Base-by-base conservation (phyloP, 2,888 invertebrate genomes). In the Aleiodes leptofemur region DNA sequence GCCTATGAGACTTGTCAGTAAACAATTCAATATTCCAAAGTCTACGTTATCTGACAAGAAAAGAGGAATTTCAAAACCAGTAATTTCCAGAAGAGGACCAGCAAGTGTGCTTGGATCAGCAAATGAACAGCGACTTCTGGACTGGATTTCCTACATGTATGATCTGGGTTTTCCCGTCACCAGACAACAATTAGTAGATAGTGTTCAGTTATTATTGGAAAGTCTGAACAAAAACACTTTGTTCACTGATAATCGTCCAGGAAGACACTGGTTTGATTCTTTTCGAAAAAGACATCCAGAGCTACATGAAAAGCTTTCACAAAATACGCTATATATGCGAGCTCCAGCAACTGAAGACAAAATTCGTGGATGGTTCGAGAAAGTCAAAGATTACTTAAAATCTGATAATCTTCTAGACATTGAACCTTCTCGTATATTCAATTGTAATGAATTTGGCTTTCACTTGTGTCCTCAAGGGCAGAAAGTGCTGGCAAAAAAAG, bases 371-470 rank as follows among this genome's bases (percentile, higher is more conserved):
- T 86, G 85, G 83, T 86, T 84, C 76, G 56, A 50, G 11, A 80
- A 82, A 70, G 70, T 83, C 7, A 72, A 77, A 69, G 38, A 31
- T 16, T 82, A 82, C 78, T 69, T 85, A 29, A 16, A 64, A 23
- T 64, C 72, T 4, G 77, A 78, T 50, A 59, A 75, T 57, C 56
- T 81, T 6, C 68, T 79, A 7, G 51, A 82, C 68, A 78, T 84
- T 50, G 75, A 82, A 51, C 74, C 81, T 31, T 57, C 72, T 6
- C 74, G 83, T n/a, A 69, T 85, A 8, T 85, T 82, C 51, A 84
- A 83, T 76, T 79, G 79, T 34, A 84, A 85, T 59, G 84, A 86
- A 75, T 78, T 82, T 23, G 82, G 80, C 29, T 81, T 87, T 75
- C 79, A 78, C 70, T 69, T 86, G 34, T 79, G 80, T 59, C 86